Conservation (phyloP, 2,888 invertebrate genomes). For the Ennomos quercinarius region DNA sequence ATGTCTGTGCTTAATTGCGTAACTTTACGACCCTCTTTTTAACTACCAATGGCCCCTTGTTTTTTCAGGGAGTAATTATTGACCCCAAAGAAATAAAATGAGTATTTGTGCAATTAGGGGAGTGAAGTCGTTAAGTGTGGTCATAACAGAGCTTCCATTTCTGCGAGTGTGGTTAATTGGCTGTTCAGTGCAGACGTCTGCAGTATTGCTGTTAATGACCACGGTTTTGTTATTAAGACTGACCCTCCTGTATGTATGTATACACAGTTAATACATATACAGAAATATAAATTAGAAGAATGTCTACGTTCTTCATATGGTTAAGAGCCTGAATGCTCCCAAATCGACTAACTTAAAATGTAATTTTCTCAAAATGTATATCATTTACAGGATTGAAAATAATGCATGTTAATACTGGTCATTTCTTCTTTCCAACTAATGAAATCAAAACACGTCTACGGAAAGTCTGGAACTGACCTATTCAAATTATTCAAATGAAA, state of each 20-base stretch:
- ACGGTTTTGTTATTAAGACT: slow-evolving; percentile 29
- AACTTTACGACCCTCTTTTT: slow-evolving; percentile 15
- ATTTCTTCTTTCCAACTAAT: no score
- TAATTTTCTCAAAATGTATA: no score
- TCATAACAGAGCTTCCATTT: slow-evolving; percentile 38
- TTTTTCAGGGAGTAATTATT: slow-evolving; percentile 64
- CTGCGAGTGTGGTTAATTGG: slow-evolving; percentile 37
- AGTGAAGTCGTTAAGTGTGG: slow-evolving; percentile 34
- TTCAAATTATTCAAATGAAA: no score
- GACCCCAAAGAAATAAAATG: slow-evolving; percentile 50
- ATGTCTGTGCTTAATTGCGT: slow-evolving; percentile 17
- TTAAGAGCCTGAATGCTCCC: no score
- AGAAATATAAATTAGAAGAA: no score
- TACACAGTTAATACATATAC: no score
- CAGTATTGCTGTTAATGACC: slow-evolving; percentile 32
- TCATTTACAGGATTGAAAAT: no score
- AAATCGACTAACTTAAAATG: no score
- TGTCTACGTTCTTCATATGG: no score
- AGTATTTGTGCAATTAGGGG: slow-evolving; percentile 39
- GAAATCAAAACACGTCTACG: no score
- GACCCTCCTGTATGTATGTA: neutral
- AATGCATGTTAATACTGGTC: no score
- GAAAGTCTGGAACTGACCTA: no score
- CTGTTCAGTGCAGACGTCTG: slow-evolving; percentile 37
- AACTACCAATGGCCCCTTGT: slow-evolving; percentile 36